phyloP scores from a whole-genome alignment of 2,888 invertebrate genomes.

The Drosophila paranaensis region DNA sequence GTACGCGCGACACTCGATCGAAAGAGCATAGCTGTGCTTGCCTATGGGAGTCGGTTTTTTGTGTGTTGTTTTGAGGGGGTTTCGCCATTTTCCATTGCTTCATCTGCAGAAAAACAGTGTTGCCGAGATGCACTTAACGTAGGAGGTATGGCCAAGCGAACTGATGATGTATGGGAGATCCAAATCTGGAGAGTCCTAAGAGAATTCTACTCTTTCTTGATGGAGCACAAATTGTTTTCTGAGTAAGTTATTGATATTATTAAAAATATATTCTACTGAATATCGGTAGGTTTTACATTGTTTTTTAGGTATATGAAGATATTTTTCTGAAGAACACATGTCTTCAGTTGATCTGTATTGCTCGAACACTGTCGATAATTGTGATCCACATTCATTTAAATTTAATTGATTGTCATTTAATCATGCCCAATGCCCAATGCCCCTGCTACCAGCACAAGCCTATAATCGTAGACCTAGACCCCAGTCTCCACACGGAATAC shows the following conservation, averaged over 20 bases:
- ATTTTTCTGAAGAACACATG: background rate
- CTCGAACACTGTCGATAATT: constrained; percentile 26
- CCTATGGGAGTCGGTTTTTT: background rate
- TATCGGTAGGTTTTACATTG: no score
- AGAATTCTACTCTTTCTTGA: background rate
- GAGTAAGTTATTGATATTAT: no score
- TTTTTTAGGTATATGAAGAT: no score
- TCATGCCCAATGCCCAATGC: constrained; percentile 34
- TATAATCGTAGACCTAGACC: constrained; percentile 44
- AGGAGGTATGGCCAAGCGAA: background rate
- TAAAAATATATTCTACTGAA: no score
- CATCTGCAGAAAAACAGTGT: background rate
- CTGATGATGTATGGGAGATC: background rate
- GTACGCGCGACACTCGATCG: background rate
- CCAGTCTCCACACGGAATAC: constrained; percentile 6
- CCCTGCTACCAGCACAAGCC: constrained; percentile 6
- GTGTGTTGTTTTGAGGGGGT: background rate
- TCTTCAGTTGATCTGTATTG: background rate
- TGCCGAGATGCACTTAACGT: constrained; percentile 6
- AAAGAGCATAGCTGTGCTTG: background rate
- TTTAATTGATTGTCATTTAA: constrained; percentile 55
- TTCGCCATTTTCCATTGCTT: background rate
- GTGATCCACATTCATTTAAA: constrained; percentile 47
- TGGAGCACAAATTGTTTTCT: no score
- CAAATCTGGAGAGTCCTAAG: background rate